Evolutionary conservation across 2,113 vertebrate genomes (phyloP), one percentile per base, ranked within the genome.

Genomic region (Dasypus novemcinctus): DNA sequence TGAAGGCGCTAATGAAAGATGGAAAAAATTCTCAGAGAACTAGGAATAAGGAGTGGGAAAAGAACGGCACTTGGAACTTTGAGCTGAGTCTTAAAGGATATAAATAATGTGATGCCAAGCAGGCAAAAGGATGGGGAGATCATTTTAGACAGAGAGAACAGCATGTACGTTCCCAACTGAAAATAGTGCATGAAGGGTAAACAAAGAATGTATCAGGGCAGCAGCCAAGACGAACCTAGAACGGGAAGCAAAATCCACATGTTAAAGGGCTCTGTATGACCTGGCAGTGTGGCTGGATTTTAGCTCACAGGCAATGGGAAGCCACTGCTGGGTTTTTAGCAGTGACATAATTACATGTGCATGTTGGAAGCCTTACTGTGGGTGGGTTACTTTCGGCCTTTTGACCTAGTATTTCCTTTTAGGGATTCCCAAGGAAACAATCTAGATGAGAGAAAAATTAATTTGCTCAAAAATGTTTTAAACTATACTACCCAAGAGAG

Each of bases 371-470:
- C 31, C 33, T n/a, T 12, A 61, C 27, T 63, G n/a, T 54, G 46
- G 54, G n/a, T 74, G 85, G 43, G 13, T 36, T 27, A 27, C 84
- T 41, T 31, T 11, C 12, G 68, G 38, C 17, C 49, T 93, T 93
- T 75, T 88, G 79, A 90, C 36, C 54, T 78, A 41, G 10, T 86
- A 52, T 64, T 69, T 93, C 66, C 36, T 90, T 78, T 83, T 69
- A 79, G 15, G 15, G 87, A 84, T n/a, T 93, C 52, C 68, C 25
- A 41, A n/a, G 75, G 75, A 94, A 96, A 87, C 20, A 89, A 63
- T 57, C 49, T 31, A 78, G 18, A 78, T 31, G 23, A 92, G 43
- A 95, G 23, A 75, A 95, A 90, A 95, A 81, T 81, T 91, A 91
- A 57, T 95, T 57, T 72, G 38, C 69, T 68, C 41, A 81, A 87